phyloP scores from a whole-genome alignment of 2,888 invertebrate species.

The Yponomeuta plumbellus region DNA sequence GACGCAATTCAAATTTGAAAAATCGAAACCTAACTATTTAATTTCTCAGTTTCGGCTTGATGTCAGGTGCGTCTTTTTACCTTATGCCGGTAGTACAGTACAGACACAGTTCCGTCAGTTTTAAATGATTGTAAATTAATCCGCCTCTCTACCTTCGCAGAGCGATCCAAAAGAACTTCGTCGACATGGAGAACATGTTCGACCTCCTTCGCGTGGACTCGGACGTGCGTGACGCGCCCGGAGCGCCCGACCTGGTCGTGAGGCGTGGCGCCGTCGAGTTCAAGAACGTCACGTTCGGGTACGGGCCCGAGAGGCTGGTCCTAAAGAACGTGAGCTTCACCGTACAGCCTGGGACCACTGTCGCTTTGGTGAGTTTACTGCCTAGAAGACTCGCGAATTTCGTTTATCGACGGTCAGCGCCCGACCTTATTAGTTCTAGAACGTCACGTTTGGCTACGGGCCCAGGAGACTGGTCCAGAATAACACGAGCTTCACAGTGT shows the following conservation, averaged over 20 bases:
- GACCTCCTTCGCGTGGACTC: slow-evolving; percentile 91
- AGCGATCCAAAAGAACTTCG: slow-evolving; percentile 97
- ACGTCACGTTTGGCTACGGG: slow-evolving; percentile 92
- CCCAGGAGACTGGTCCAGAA: slow-evolving; percentile 86
- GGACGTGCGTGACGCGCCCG: slow-evolving; percentile 90
- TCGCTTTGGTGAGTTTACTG: slow-evolving; percentile 80
- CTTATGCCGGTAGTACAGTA: no score
- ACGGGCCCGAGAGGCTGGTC: slow-evolving; percentile 86
- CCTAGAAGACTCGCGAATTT: neutral
- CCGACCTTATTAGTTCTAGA: slow-evolving; percentile 81
- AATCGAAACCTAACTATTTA: no score
- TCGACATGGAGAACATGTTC: slow-evolving; percentile 99
- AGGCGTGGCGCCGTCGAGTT: slow-evolving; percentile 89
- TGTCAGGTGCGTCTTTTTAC: no score
- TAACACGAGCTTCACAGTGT: no score
- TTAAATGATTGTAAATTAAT: no score
- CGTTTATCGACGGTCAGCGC: no score
- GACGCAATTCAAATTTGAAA: no score
- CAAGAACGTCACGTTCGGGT: slow-evolving; percentile 92
- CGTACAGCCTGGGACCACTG: slow-evolving; percentile 89
- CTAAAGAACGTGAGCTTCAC: slow-evolving; percentile 86
- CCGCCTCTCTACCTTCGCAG: slow-evolving; percentile 58
- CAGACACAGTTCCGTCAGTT: no score
- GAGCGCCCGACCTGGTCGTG: slow-evolving; percentile 83
- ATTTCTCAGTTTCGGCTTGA: no score